Percentiles rank a stretch among this genome's conserved stretches.
phyloP scores from a whole-genome alignment of 2,113 vertebrate genomes.

The Nibea coibor region DNA sequence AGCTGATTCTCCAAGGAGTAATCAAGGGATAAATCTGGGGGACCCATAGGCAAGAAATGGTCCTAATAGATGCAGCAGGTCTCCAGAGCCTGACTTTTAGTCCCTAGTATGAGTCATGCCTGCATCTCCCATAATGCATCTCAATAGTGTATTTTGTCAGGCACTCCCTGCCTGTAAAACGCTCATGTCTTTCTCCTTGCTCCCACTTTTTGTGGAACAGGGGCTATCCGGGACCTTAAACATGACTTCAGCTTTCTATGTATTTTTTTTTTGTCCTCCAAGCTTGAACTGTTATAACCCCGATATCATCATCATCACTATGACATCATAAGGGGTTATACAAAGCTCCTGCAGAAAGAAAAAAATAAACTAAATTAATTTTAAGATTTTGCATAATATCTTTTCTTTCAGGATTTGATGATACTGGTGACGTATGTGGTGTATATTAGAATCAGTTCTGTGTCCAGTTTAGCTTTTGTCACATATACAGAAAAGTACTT shows the following conservation, averaged over 20 bases:
- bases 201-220: not conserved
- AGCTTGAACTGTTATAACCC: too few species aligned
- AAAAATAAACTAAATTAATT: too few species aligned
- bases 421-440: too few species aligned
- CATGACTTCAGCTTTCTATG: not conserved
- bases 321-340: not conserved
- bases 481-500: too few species aligned
- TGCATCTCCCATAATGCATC: conserved; percentile 21
- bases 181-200: too few species aligned
- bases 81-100: not conserved
- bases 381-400: too few species aligned
- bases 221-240: not conserved
- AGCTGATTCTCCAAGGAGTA: conserved; percentile 11
- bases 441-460: too few species aligned
- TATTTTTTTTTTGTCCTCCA: not conserved
- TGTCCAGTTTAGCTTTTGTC: too few species aligned
- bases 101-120: not conserved
- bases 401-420: too few species aligned
- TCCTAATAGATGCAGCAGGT: conserved; percentile 10
- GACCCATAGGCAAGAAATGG: not conserved
- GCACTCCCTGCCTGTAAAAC: too few species aligned
- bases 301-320: not conserved
- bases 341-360: not conserved
- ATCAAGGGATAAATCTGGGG: not conserved
- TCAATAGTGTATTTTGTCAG: not conserved